A percentile compares a stretch with the other conserved stretches of the same genome.
phyloP scores from a whole-genome alignment of 2,888 invertebrate species.

The Eupithecia dodoneata region DNA sequence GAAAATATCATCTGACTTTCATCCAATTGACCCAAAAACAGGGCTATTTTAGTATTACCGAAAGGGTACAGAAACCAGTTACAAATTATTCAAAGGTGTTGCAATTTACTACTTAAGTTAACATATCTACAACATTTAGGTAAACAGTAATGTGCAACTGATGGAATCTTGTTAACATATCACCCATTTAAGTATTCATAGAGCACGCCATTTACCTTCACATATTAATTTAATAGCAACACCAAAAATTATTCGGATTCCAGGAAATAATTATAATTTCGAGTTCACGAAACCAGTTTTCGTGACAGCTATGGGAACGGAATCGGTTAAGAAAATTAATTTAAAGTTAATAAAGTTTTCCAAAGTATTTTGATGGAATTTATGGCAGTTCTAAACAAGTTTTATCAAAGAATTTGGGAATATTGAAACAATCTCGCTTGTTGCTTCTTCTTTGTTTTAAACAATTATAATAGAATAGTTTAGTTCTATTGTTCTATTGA shows the following conservation, averaged over 20 bases:
- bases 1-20: neutral
- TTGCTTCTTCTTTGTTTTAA: neutral
- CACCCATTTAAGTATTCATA: neutral
- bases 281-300: constrained; percentile 18
- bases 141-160: neutral
- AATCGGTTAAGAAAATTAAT: constrained; percentile 15
- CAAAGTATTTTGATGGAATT: constrained; percentile 13
- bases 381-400: constrained; percentile 9
- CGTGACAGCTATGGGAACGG: constrained; percentile 26
- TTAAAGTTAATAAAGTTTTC: constrained; percentile 11
- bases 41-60: neutral
- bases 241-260: constrained; percentile 4
- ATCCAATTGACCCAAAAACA: neutral
- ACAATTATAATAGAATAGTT: neutral
- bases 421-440: neutral
- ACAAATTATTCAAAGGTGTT: neutral
- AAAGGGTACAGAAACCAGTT: constrained; percentile 3
- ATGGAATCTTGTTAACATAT: neutral
- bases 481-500: no score
- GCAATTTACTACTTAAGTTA: neutral
- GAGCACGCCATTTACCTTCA: neutral
- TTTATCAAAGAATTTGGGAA: constrained; percentile 4
- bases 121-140: neutral
- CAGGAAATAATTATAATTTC: constrained; percentile 14
- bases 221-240: neutral